phyloP scores from a whole-genome alignment of 1,140 invertebrate species.

The Laupala kohalensis region DNA sequence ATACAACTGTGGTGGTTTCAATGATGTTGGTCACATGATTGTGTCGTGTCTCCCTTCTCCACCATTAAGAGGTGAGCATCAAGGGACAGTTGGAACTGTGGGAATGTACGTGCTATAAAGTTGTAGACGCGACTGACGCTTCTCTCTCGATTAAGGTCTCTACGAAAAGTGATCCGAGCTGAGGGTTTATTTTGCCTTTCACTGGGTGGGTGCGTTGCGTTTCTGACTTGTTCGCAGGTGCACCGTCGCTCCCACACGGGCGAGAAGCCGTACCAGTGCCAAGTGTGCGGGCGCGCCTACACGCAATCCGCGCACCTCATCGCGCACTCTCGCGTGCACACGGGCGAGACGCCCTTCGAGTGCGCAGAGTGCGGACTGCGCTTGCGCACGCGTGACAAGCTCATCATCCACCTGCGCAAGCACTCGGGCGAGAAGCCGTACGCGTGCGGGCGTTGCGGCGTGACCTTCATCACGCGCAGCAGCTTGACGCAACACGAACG shows the following conservation, averaged over 20 bases:
- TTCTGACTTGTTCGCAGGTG: neutral
- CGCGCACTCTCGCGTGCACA: conserved; percentile 39
- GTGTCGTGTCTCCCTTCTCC: too few relatives aligned
- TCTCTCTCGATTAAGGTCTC: too few relatives aligned
- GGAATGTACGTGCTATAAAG: too few relatives aligned
- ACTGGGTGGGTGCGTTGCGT: too few relatives aligned
- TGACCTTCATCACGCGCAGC: too few relatives aligned
- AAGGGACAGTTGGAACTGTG: too few relatives aligned
- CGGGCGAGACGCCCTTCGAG: conserved; percentile 43
- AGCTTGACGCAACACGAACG: neutral
- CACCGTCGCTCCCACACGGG: conserved; percentile 9
- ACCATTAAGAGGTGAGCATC: too few relatives aligned
- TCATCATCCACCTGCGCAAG: conserved; percentile 36
- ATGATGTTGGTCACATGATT: too few relatives aligned
- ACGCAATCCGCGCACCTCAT: conserved; percentile 23
- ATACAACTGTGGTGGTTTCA: too few relatives aligned
- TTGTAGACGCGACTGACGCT: too few relatives aligned
- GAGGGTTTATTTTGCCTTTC: too few relatives aligned
- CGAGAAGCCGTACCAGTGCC: conserved; percentile 22
- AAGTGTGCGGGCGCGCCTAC: conserved; percentile 26
- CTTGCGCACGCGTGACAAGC: conserved; percentile 33
- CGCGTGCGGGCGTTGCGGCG: conserved; percentile 27
- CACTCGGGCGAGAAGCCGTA: conserved; percentile 44
- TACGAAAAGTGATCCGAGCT: too few relatives aligned
- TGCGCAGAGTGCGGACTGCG: conserved; percentile 37